Percentiles rank a stretch among this genome's conserved stretches.
Conservation (phyloP, 2,888 invertebrate species). For the Ormia ochracea region DNA sequence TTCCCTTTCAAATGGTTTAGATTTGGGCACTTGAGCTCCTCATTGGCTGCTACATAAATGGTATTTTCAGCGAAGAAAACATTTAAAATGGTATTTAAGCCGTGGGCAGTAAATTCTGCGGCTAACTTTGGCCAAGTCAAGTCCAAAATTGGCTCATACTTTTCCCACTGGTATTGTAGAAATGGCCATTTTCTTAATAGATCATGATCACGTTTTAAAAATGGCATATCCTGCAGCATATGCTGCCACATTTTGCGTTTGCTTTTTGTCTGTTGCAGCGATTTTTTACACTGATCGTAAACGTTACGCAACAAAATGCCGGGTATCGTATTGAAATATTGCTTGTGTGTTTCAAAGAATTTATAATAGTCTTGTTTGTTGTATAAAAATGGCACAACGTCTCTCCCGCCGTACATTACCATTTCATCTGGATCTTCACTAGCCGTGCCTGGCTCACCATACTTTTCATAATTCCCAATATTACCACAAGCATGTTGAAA, state of each 20-base stretch:
- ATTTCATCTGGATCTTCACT: not conserved
- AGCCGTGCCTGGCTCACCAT: not conserved
- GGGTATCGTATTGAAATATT: conserved; percentile 67
- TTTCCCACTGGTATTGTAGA: conserved; percentile 70
- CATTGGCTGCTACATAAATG: conserved; percentile 69
- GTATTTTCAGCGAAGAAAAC: conserved; percentile 72
- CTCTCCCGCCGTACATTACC: conserved; percentile 22
- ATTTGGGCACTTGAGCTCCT: conserved; percentile 66
- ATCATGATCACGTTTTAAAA: conserved; percentile 64
- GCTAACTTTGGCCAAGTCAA: conserved; percentile 69
- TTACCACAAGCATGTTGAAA: conserved; percentile 73
- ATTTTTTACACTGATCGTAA: conserved; percentile 67
- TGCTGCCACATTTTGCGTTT: conserved; percentile 62
- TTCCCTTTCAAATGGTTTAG: conserved; percentile 52
- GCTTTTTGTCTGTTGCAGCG: not conserved
- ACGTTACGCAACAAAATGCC: conserved; percentile 68
- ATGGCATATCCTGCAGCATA: conserved; percentile 67
- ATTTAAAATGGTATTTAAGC: conserved; percentile 68
- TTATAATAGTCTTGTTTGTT: conserved; percentile 71
- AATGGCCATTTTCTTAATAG: conserved; percentile 69
- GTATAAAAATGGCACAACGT: conserved; percentile 70
- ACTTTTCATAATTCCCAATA: conserved; percentile 48
- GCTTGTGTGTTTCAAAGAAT: conserved; percentile 68
- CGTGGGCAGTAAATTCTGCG: conserved; percentile 70
- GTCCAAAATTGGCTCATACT: conserved; percentile 53